Evolutionary conservation across 2,888 invertebrate species (phyloP).

Genomic region (Cryptus viduatorius): DNA sequence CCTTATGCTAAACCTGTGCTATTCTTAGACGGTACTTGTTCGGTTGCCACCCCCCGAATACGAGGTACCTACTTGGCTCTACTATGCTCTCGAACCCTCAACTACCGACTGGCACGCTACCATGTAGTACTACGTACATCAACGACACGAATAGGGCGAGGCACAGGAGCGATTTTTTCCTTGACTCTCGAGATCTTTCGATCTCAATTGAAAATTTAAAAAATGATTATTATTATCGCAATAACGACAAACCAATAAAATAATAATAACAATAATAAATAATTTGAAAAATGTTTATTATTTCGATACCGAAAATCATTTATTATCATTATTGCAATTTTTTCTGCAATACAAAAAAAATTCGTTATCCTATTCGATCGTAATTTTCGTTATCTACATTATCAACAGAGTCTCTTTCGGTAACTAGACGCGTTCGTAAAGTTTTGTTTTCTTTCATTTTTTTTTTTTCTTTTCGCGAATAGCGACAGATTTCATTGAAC

Average conservation of each 20-base stretch:
- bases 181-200: not conserved
- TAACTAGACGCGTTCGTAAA: not conserved
- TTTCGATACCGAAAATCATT: too few relatives aligned
- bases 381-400: too few relatives aligned
- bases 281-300: too few relatives aligned
- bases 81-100: constrained; percentile 18
- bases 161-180: not conserved
- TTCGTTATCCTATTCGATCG: too few relatives aligned
- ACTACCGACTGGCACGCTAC: constrained; percentile 39
- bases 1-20: constrained; percentile 5
- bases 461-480: constrained; percentile 17
- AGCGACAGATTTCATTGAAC: constrained; percentile 52
- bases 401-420: not conserved
- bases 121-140: not conserved
- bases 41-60: constrained; percentile 46
- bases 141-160: constrained; percentile 5
- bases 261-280: too few relatives aligned
- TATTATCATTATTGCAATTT: too few relatives aligned
- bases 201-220: not conserved
- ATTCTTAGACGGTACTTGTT: constrained; percentile 27
- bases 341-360: too few relatives aligned
- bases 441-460: not conserved
- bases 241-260: too few relatives aligned
- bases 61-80: constrained; percentile 31
- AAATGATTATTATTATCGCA: not conserved